Base-by-base conservation (phyloP, 2,113 vertebrate genomes). In the Fregata magnificens region DNA sequence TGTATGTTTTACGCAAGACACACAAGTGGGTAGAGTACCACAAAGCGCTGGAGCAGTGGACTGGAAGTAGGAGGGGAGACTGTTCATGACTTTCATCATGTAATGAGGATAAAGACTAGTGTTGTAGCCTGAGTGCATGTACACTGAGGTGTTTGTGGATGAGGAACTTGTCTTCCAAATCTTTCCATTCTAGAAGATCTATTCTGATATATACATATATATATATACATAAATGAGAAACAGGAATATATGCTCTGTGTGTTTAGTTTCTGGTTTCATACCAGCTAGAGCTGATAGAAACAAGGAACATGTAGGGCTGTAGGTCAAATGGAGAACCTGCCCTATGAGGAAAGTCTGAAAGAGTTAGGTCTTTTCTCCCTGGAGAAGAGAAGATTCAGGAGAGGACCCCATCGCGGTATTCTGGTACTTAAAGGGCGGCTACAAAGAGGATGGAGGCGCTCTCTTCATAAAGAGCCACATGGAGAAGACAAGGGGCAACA, bases 181-280 rank as follows among this genome's bases (percentile, higher is more conserved):
- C 36, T 86, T 82, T 76, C 42, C 7, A 11, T 83, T 88, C 29
- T 78, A 34, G 50, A 87, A 88, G 29, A 65, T 56, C 22, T 72
- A 0, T 82, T 82, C 52, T 71, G 20, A n/a, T 78, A 1, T 87
- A 87, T n/a, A n/a, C n/a, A n/a, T n/a, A n/a, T n/a, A n/a, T n/a
- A n/a, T n/a, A n/a, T n/a, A n/a, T n/a, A n/a, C n/a, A n/a, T 92
- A 66, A 74, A 62, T 82, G 28, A 83, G 47, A 90, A 92, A 76
- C 16, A 38, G n/a, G 26, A 76, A 25, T 69, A 56, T 14, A 8
- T 72, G 14, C 19, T 92, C 24, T 71, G 11, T 59, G 32, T 45
- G 9, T 10, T 88, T 92, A 36, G 56, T 55, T 76, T 63, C 56
- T 88, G 53, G 10, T 63, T 94, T 86, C 24, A 32, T 52, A 63